Base-by-base conservation (phyloP, 2,888 invertebrate species). In the Oegoconia quadripuncta region DNA sequence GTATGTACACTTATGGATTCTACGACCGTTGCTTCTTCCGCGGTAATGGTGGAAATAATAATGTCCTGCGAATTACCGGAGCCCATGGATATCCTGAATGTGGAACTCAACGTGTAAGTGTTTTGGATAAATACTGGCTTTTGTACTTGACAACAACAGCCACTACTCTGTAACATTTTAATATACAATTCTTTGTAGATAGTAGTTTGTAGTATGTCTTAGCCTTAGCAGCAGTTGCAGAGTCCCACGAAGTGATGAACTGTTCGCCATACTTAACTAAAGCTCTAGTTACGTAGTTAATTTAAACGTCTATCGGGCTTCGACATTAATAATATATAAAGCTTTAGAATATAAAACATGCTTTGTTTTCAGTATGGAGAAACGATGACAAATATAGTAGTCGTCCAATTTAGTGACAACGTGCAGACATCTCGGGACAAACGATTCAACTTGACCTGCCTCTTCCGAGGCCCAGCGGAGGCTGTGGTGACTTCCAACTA, bases 31-130 rank as follows among this genome's bases (percentile, higher is more conserved):
- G 97, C 66, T 97, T 96, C 89, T 95, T 95, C 89, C 91, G 96
- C 39, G 97, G 97, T 7, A 96, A 95, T 59, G 97, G 97, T 4
- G 96, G 95, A 7, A 93, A 93, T 0, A 90, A 91, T 1, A 96
- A 96, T 58, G 94, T 94, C 1, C 77, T 97, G 11, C 89, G 95
- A 41, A 96, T 97, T 39, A 94, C 95, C 56, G 96, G 96, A 11
- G 93, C 95, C 2, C 95, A 95, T 73, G 96, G 96, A n/a, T 96
- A 96, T 74, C 97, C 97, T 0, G 95, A 97, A 76, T 97, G 97
- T 76, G 97, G 97, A 30, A 97, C 97, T 2, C 95, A 95, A 68
- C 88, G 94, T 74, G 95, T 95, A 73, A 59, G 74, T 27, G 17
- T 3, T 12, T 12, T 22, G 2, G 9, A 22, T 22, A 22, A 4